These are phyloP conservation scores for Drosophila bunnanda DNA, from an alignment of 2,888 invertebrate genomes.

Conservation along the genomic window DNA sequence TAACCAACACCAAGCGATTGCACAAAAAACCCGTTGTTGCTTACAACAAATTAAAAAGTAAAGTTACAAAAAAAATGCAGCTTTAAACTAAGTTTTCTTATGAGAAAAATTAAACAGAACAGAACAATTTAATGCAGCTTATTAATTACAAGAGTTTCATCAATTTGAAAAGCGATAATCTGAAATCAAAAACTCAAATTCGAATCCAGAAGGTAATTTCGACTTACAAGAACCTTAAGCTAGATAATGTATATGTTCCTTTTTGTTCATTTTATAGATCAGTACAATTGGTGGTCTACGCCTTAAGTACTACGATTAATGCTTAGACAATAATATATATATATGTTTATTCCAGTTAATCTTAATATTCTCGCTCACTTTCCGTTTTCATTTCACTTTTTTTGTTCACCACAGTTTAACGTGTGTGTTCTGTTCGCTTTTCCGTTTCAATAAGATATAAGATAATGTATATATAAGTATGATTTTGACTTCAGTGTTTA, in stretches of 20 bases:
- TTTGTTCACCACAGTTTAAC: not conserved
- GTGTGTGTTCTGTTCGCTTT: not conserved
- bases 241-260: slow-evolving; percentile 10
- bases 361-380: not conserved
- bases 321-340: not conserved
- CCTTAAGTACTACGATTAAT: slow-evolving; percentile 27
- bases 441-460: not conserved
- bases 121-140: slow-evolving; percentile 30
- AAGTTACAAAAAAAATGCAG: slow-evolving; percentile 61
- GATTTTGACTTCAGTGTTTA: slow-evolving; percentile 72
- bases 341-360: slow-evolving; percentile 1
- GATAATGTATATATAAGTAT: slow-evolving; percentile 27
- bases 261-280: slow-evolving; percentile 40
- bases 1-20: slow-evolving; percentile 89
- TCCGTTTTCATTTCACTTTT: slow-evolving; percentile 3
- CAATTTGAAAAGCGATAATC: not conserved
- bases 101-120: not conserved
- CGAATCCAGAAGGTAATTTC: slow-evolving; percentile 25
- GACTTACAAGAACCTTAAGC: not conserved
- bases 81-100: slow-evolving; percentile 12
- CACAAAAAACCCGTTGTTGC: slow-evolving; percentile 91
- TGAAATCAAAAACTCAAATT: slow-evolving; percentile 28
- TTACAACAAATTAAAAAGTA: slow-evolving; percentile 68
- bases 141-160: not conserved
- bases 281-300: slow-evolving; percentile 52